Percentiles rank a stretch among this genome's conserved stretches.
Evolutionary conservation across 2,888 invertebrate genomes (phyloP).

Genomic region (Reticulitermes lucifugus): DNA sequence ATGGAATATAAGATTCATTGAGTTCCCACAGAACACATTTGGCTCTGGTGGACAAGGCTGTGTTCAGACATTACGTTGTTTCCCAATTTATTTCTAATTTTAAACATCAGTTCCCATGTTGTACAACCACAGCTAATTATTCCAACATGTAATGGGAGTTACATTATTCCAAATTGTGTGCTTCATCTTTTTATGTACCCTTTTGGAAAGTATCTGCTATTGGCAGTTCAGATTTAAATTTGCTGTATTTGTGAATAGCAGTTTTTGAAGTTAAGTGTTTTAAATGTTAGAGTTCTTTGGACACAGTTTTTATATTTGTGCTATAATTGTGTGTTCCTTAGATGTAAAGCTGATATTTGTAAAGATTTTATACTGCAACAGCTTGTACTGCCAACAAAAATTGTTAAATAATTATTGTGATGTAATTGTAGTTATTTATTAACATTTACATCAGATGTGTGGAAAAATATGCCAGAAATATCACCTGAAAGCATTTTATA

Average conservation of each 20-base stretch:
- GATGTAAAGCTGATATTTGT: background rate
- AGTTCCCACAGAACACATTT: no score
- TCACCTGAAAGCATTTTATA: no score
- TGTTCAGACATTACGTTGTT: no score
- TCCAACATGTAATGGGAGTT: no score
- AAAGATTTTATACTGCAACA: background rate
- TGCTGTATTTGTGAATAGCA: background rate
- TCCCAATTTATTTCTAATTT: no score
- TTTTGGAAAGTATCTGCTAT: background rate
- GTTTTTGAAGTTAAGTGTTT: background rate
- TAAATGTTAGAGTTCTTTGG: background rate
- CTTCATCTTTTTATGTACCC: background rate
- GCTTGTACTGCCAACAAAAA: conserved; percentile 12
- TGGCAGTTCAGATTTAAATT: background rate
- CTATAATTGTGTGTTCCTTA: background rate
- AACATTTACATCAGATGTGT: background rate
- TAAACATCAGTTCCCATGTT: no score
- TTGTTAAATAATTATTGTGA: background rate
- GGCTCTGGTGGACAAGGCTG: no score
- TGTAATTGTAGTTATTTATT: background rate
- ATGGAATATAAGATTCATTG: no score
- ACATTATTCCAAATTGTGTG: background rate
- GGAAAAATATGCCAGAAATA: no score
- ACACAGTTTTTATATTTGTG: background rate
- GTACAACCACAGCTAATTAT: no score